Evolutionary conservation across 2,797 vertebrate species (phyloP), one percentile per base, ranked within the genome.

Genomic region (Micropoecilia bifurca): DNA sequence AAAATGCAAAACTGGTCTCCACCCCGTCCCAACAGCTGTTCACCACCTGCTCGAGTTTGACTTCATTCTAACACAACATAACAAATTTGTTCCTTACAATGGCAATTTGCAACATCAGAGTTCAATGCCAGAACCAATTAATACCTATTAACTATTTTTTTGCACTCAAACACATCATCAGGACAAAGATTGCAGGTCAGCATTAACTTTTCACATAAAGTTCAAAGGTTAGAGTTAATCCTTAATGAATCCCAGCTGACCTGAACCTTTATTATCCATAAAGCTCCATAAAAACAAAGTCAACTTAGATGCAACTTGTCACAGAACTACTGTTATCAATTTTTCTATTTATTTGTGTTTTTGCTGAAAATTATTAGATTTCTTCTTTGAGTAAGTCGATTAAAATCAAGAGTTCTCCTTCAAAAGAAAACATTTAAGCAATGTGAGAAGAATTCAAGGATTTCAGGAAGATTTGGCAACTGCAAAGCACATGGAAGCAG

Each of bases 161-260:
- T 69, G 18, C 20, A 41, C 20, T 68, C 22, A 68, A 22, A 69
- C 9, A 68, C 7, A 5, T 41, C 39, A 69, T 69, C 9, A 69
- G 41, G 66, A 43, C 63, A 68, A 8, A 68, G 9, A 68, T 10
- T 41, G 36, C 61, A 63, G 61, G 61, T 20, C 4, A 9, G n/a
- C 6, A 66, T 20, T 39, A 66, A 66, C 30, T 66, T 33, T 63
- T 63, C 9, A 16, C 33, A 66, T 22, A 9, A 5, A 20, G 61
- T 22, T 66, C 30, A 8, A 39, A 66, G 36, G 61, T 59, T 36
- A 63, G 71, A 81, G 74, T 41, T 75, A 80, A 57, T 68, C 73
- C 79, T 77, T 81, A 71, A 71, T 30, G 85, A 81, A 80, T 79
- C 77, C 61, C 68, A 79, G 41, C 72, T 84, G 82, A 86, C 78